Evolutionary conservation across 2,113 vertebrate species (phyloP), one percentile per base, ranked within the genome.

Genomic region (Amblyopsis rosae): DNA sequence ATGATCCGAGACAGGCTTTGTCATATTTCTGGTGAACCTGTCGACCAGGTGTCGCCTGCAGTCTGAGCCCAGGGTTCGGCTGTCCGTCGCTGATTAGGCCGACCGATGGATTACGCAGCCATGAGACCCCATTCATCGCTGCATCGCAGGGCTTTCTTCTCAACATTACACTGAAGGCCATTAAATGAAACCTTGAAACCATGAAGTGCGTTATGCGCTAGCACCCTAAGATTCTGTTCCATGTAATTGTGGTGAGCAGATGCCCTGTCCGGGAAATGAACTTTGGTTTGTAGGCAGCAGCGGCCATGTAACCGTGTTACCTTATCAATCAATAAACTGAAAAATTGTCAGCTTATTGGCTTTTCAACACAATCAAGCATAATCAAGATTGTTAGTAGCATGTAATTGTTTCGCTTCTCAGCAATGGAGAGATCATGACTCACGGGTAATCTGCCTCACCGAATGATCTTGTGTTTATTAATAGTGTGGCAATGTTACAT

Each of bases 141-240:
- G 32, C 10, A 11, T 55, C 10, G 16, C n/a, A 13, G 79, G 80
- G 79, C 76, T 60, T 57, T 72, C 71, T 74, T 82, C 79, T 76
- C 69, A 75, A 84, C 86, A 86, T 85, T 86, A 79, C 81, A 85
- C 80, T 81, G 81, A 72, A 85, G 84, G 86, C 87, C 79, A 85
- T 87, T 86, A 88, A 90, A 88, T 91, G 76, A 85, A 87, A 87
- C 75, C 81, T 83, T 73, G 78, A 85, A 80, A 86, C 62, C 81
- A 74, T 86, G 80, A 88, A 86, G 81, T 79, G 77, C 75, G 75
- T 85, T 84, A 81, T 26, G 35, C 6, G 81, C 75, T 64, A 73
- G 79, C 77, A 83, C 75, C 77, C 70, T 50, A 77, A 84, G 77
- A 85, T 86, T 79, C 82, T 74, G 66, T 71, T 70, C 71, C 65